phyloP scores from a whole-genome alignment of 2,888 invertebrate genomes.

The Caenorhabditis sp. region DNA sequence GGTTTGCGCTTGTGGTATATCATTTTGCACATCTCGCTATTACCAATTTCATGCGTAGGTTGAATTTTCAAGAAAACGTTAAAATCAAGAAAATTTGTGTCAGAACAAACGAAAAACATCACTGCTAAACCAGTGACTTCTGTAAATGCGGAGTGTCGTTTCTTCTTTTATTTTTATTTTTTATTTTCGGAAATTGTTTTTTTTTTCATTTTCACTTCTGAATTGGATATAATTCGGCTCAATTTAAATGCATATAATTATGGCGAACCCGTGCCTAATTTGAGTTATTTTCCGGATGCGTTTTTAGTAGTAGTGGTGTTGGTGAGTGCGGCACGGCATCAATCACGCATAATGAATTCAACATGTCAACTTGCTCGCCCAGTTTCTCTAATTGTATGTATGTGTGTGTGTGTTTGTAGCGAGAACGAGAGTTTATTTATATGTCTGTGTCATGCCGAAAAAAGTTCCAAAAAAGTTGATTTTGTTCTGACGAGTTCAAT shows the following conservation, averaged over 20 bases:
- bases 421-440: constrained; percentile 4
- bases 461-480: too few relatives aligned
- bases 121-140: too few relatives aligned
- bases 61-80: too few relatives aligned
- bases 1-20: too few relatives aligned
- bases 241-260: not conserved
- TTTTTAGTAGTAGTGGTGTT: not conserved
- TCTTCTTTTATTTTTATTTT: too few relatives aligned
- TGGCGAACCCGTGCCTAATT: not conserved
- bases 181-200: too few relatives aligned
- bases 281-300: not conserved
- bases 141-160: too few relatives aligned
- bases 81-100: too few relatives aligned
- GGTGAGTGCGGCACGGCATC: constrained; percentile 18
- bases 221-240: not conserved
- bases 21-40: too few relatives aligned
- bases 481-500: not conserved
- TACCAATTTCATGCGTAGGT: too few relatives aligned
- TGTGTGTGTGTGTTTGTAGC: not conserved
- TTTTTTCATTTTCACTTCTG: not conserved
- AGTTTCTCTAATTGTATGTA: constrained; percentile 3
- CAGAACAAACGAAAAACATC: too few relatives aligned
- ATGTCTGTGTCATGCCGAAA: not conserved
- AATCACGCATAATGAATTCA: constrained; percentile 45
- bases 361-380: constrained; percentile 15